phyloP scores from a whole-genome alignment of 2,797 vertebrate genomes.

The Pipistrellus nathusii region DNA sequence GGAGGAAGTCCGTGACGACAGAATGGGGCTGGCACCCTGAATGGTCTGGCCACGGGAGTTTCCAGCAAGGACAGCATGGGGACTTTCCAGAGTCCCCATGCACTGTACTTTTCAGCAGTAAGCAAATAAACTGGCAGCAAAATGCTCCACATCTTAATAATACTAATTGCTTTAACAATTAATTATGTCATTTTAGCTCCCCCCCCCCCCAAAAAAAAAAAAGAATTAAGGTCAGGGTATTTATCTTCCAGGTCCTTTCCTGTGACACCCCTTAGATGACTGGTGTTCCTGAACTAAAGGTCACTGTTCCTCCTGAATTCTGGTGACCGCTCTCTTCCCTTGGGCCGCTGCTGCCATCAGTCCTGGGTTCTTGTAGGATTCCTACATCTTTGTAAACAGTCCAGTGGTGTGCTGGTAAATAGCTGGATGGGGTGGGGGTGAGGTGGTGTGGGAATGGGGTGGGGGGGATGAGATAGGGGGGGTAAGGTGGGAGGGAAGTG shows the following conservation, averaged over 20 bases:
- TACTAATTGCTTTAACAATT: background rate
- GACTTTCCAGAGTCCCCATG: constrained; percentile 46
- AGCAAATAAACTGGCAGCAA: constrained; percentile 24
- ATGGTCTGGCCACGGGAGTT: background rate
- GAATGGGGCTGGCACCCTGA: background rate
- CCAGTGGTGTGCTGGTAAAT: background rate
- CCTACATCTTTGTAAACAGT: background rate
- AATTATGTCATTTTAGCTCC: constrained; percentile 1
- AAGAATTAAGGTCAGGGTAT: background rate
- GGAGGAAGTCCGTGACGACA: background rate
- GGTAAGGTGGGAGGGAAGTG: too few relatives aligned
- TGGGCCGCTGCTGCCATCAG: background rate
- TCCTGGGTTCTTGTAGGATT: background rate
- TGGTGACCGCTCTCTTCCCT: background rate
- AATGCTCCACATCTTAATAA: background rate
- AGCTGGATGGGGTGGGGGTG: background rate
- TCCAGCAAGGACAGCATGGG: constrained; percentile 42
- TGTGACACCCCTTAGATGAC: background rate
- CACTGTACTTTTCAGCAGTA: background rate
- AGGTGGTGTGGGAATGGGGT: too few relatives aligned
- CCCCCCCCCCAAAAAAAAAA: background rate
- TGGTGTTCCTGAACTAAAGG: background rate
- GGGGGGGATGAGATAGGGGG: too few relatives aligned
- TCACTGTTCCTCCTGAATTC: background rate
- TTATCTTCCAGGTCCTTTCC: background rate